Base-by-base conservation (phyloP, 1,140 invertebrate genomes). In the Orius insidiosus region DNA sequence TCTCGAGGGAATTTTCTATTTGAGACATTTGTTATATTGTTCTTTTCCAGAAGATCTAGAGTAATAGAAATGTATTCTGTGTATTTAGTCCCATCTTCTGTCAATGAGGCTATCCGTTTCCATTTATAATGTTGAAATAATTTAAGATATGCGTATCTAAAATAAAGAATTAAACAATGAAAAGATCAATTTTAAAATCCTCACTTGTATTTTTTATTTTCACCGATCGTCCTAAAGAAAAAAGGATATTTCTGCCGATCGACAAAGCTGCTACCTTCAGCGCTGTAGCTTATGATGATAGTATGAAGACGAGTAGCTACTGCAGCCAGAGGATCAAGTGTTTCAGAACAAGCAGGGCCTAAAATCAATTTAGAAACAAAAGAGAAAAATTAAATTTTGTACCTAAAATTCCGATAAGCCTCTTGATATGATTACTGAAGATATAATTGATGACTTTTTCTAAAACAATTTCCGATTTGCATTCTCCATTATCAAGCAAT, bases 311-410 rank as follows among this genome's bases (percentile, higher is more conserved):
- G 74, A 46, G 75, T 80, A 0, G 83, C 78, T n/a, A 88, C 70
- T 0, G 78, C 79, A 7, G 82, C 80, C 11, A 88, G 65, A 0
- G 83, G 80, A 58, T 86, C 81, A 0, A 86, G 76, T 1, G 83
- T 85, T 58, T 87, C 82, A 3, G 80, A 83, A 58, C 85, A 89
- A 6, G 79, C 82, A 3, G 85, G 84, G n/a, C 85, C 72, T 70
- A 53, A 7, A 55, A 57, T 44, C 34, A 51, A 41, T 5, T 47
- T 31, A n/a, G 19, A 30, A 2, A 18, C 2, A 14, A 11, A 3
- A 38, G 10, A 3, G 5, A 5, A 7, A 2, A 38, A 13, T 19
- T 13, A 10, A 5, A 13, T 11, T 10, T 38, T 34, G 55, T 61
- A 72, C 70, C 84, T 33, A 86, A 58, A 16, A 87, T 74, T 3